These are phyloP conservation scores for Rhizoglyphus robini DNA, from an alignment of 1,140 invertebrate genomes.

Conservation along the genomic window DNA sequence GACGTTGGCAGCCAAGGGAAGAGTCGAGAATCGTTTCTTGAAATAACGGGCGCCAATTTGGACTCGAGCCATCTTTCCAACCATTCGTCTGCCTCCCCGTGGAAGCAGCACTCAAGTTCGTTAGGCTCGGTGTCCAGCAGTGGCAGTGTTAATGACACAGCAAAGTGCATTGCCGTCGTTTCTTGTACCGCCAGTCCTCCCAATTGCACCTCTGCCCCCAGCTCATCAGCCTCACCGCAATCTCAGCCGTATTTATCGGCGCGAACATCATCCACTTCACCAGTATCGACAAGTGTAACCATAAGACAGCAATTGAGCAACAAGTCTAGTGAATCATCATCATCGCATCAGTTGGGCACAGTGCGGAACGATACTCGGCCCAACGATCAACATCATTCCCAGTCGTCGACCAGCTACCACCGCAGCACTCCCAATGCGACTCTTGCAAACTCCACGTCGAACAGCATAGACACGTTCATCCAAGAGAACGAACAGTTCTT, in stretches of 20 bases:
- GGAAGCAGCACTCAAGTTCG: not conserved
- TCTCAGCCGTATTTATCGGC: conserved; percentile 5
- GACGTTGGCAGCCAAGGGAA: not conserved
- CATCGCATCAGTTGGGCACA: not conserved
- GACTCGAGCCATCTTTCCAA: conserved; percentile 5
- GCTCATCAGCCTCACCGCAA: not conserved
- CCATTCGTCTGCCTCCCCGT: not conserved
- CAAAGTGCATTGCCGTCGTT: not conserved
- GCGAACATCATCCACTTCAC: not conserved
- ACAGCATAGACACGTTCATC: not conserved
- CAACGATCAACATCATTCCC: not conserved
- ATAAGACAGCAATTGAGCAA: not conserved
- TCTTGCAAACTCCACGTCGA: not conserved
- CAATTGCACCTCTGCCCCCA: no score
- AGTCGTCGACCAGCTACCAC: not conserved
- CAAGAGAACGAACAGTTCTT: conserved; percentile 12
- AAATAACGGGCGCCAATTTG: not conserved
- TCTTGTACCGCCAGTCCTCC: not conserved
- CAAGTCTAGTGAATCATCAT: not conserved
- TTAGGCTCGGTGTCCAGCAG: not conserved
- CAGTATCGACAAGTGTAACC: not conserved
- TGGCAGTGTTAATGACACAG: conserved; percentile 1
- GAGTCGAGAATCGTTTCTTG: not conserved
- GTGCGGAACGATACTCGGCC: no score
- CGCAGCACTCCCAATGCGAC: not conserved